These are phyloP conservation scores for Phlogophora meticulosa DNA, from an alignment of 2,888 invertebrate genomes.

Conservation along the genomic window DNA sequence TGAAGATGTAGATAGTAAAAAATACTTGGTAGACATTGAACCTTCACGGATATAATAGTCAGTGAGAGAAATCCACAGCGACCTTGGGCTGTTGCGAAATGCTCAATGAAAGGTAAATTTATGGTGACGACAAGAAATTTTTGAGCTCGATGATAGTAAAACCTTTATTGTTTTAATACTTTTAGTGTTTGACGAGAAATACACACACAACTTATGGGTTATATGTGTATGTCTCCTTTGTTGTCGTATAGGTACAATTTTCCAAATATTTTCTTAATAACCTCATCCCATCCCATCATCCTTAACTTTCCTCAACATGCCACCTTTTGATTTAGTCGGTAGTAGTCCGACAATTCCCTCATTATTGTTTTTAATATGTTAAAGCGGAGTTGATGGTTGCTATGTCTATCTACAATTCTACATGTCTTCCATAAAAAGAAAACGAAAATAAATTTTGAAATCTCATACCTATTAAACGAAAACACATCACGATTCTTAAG, in stretches of 20 bases:
- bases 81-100: constrained; percentile 40
- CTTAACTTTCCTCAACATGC: no score
- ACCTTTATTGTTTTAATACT: constrained; percentile 5
- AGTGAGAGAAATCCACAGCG: constrained; percentile 44
- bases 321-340: no score
- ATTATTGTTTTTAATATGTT: no score
- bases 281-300: no score
- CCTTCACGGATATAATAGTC: constrained; percentile 17
- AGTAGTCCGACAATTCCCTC: no score
- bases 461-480: constrained; percentile 7
- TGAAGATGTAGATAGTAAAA: constrained; percentile 9
- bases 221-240: not conserved
- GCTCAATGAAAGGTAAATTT: constrained; percentile 22
- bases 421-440: not conserved
- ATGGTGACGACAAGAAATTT: constrained; percentile 5
- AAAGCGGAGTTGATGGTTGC: not conserved
- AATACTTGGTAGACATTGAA: not conserved
- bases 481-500: constrained; percentile 14
- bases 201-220: no score
- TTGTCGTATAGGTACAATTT: no score
- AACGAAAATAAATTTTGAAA: constrained; percentile 11
- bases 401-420: not conserved
- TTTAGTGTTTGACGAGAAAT: no score
- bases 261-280: no score
- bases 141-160: constrained; percentile 14